phyloP scores from a whole-genome alignment of 2,113 vertebrate species.

The Salvelinus sp. region DNA sequence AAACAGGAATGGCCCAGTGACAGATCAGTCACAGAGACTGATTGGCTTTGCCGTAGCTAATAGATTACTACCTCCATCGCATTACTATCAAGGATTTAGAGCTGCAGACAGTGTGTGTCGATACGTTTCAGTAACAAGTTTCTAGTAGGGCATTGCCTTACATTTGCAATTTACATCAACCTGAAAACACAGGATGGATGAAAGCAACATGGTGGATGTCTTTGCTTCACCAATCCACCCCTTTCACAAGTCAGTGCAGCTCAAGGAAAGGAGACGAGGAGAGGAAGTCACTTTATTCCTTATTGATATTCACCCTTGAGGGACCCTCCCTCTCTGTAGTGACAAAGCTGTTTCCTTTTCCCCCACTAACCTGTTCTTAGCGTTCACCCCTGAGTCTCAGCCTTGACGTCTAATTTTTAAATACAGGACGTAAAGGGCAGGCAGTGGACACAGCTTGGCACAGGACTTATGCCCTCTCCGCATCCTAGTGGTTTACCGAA shows the following conservation, averaged over 20 bases:
- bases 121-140: too few species aligned
- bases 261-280: too few species aligned
- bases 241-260: too few species aligned
- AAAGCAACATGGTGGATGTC: too few species aligned
- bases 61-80: not conserved
- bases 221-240: too few species aligned
- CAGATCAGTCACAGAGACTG: not conserved
- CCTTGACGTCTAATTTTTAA: not conserved
- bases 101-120: too few species aligned
- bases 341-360: too few species aligned
- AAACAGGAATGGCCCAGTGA: not conserved
- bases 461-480: not conserved
- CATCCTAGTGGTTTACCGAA: not conserved
- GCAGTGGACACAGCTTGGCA: not conserved
- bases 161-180: too few species aligned
- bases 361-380: conserved; percentile 39
- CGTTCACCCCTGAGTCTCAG: conserved; percentile 32
- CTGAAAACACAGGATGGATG: too few species aligned
- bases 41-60: not conserved
- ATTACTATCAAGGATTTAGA: not conserved
- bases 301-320: too few species aligned
- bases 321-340: not conserved
- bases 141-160: too few species aligned
- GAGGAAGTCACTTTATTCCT: too few species aligned
- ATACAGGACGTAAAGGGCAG: not conserved